Base-by-base conservation (phyloP, 53 echinoderm and acorn worm species). In the Mesocentrotus franciscanus region DNA sequence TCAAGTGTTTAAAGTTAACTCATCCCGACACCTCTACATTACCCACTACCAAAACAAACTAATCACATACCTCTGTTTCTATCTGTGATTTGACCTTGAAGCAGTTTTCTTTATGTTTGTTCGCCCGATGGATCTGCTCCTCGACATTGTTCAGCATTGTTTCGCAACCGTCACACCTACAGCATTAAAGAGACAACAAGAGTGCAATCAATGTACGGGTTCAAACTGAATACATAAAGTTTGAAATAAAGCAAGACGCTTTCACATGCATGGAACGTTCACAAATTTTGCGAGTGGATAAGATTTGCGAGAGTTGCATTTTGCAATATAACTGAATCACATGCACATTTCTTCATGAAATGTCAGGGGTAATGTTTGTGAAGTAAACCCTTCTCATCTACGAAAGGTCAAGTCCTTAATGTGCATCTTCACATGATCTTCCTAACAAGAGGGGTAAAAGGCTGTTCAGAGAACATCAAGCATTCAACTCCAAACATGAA, bases 161-260 rank as follows among this genome's bases (percentile, higher is more conserved):
- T 95, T 99, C 99, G 76, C 99, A 99, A 0, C 99, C 98, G 78
- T 99, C 98, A 75, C 99, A 99, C 99, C 99, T 99, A 92, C 6
- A 95, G 39, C 16, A 58, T 56, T 70, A 94, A 58, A 87, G 42
- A 81, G 3, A 49, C 49, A 60, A 61, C 8, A 94, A 93, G 30
- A 61, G 14, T 55, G 57, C 68, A 76, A 30, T 76, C 30, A 14
- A 22, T 55, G 39, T 49, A 49, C 49, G 6, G 56, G 14, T 85
- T 85, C 56, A 42, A 85, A 35, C 24, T 35, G 39, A 34, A 10
- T 42, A 8, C 49, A 49, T 49, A 49, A 7, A 49, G 6, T 49
- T 49, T 49, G 49, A 49, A 49, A 49, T 49, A 49, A 49, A 49
- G 49, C 49, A 49, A 49, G 49, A 49, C 3, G 6, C 49, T 49